A percentile compares a stretch with the other conserved stretches of the same genome.
Conservation (phyloP, 1,140 invertebrate genomes). For the Panonychus citri region DNA sequence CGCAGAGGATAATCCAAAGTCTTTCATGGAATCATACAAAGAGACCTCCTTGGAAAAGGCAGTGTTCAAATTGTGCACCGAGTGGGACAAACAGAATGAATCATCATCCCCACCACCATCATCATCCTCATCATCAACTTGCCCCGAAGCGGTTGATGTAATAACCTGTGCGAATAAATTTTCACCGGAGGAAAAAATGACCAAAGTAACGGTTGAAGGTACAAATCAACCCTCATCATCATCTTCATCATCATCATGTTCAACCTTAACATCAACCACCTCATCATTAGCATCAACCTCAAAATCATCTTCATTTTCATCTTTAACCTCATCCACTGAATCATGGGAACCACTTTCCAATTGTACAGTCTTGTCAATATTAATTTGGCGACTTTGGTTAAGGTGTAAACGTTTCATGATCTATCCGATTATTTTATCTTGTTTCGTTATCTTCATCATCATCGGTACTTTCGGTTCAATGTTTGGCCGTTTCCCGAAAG, state of each 20-base stretch:
- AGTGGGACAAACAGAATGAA: background rate
- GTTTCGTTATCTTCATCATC: background rate
- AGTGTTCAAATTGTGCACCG: constrained; percentile 59
- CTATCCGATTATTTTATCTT: background rate
- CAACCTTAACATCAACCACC: background rate
- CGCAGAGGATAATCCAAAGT: constrained; percentile 68
- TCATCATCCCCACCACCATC: background rate
- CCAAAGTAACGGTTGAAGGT: background rate
- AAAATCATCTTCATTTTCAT: background rate
- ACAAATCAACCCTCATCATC: background rate
- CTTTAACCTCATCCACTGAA: background rate
- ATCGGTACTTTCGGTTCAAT: background rate
- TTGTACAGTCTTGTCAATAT: background rate
- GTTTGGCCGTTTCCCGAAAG: background rate
- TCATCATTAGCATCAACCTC: background rate
- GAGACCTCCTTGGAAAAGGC: constrained; percentile 70
- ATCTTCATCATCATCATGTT: background rate
- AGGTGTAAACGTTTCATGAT: background rate
- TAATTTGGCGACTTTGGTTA: background rate
- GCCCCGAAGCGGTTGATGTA: no score
- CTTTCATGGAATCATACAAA: constrained; percentile 52
- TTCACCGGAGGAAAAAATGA: background rate
- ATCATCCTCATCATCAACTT: no score
- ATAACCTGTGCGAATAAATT: background rate
- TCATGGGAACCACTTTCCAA: background rate